phyloP scores from a whole-genome alignment of 1,140 invertebrate genomes.

The Coenobita brevimanus region DNA sequence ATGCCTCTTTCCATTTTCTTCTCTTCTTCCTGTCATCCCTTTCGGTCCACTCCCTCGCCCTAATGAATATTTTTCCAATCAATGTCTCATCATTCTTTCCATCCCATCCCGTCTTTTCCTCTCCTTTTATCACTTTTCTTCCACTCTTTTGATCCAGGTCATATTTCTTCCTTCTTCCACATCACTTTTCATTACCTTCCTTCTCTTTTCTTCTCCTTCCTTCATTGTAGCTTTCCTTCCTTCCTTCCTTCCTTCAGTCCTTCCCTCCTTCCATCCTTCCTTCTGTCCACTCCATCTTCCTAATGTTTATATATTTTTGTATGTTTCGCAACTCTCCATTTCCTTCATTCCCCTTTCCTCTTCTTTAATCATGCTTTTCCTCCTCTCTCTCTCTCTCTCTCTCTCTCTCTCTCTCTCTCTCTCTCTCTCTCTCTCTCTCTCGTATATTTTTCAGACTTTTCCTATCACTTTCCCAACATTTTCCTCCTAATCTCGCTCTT shows the following conservation, averaged over 20 bases:
- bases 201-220: too few species aligned
- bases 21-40: too few species aligned
- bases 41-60: too few species aligned
- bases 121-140: too few species aligned
- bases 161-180: too few species aligned
- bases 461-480: background rate
- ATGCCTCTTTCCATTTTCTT: too few species aligned
- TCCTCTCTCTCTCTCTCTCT: constrained; percentile 6
- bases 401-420: background rate
- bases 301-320: background rate
- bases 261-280: background rate
- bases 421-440: background rate
- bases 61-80: too few species aligned
- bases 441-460: background rate
- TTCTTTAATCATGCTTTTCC: background rate
- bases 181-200: too few species aligned
- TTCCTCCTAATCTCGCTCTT: background rate
- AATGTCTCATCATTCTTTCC: too few species aligned
- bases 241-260: background rate
- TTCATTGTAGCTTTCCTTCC: background rate
- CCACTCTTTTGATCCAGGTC: too few species aligned
- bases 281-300: background rate
- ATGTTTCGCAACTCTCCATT: background rate
- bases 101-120: too few species aligned
- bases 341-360: too few species aligned